A percentile compares a stretch with the other conserved stretches of the same genome.
These are phyloP conservation scores for Taxidea taxus DNA, from an alignment of 2,113 vertebrate genomes.

Conservation along the genomic window DNA sequence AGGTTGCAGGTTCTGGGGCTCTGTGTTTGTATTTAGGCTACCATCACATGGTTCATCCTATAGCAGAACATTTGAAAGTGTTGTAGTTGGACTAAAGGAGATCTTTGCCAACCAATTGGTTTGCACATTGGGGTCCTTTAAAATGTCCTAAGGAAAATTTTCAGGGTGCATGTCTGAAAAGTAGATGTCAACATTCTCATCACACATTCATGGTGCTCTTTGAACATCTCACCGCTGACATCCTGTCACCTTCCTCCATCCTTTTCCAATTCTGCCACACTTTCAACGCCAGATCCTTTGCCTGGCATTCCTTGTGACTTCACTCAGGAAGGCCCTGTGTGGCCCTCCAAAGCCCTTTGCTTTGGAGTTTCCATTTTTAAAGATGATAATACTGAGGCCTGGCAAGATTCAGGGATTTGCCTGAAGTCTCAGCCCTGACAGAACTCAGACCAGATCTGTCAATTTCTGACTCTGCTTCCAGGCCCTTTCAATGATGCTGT, in stretches of 20 bases:
- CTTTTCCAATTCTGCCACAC: neutral
- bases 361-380: neutral
- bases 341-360: neutral
- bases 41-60: neutral
- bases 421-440: neutral
- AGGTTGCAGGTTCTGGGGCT: neutral
- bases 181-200: neutral
- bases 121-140: neutral
- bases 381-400: neutral
- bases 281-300: neutral
- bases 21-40: neutral
- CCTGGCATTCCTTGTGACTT: neutral
- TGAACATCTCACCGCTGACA: neutral
- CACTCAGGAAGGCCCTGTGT: neutral
- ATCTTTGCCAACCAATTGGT: neutral
- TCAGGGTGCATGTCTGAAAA: neutral
- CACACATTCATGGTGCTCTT: neutral
- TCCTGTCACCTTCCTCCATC: rapidly evolving
- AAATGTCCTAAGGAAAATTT: neutral
- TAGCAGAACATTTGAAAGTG: neutral
- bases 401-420: neutral
- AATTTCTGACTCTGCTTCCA: neutral
- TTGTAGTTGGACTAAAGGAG: neutral
- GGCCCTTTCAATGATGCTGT: neutral
- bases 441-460: neutral